phyloP scores from a whole-genome alignment of 2,888 invertebrate genomes.

The Tachina lurida region DNA sequence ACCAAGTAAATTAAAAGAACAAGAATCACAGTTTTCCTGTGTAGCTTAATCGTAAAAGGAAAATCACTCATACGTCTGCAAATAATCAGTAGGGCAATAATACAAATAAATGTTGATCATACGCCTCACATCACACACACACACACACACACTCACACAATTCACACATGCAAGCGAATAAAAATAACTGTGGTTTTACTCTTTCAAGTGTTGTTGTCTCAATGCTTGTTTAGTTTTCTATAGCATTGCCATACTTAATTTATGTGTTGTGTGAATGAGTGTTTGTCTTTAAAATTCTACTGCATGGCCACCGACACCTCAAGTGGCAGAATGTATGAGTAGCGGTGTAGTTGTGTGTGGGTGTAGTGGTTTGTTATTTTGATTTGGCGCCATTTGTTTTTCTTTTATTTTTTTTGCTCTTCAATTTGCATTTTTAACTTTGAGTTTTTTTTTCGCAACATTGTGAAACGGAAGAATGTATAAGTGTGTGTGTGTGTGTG shows the following conservation, averaged over 20 bases:
- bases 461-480: not conserved
- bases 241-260: conserved; percentile 27
- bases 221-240: conserved; percentile 3
- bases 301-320: not conserved
- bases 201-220: not conserved
- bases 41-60: no score
- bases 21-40: no score
- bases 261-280: not conserved
- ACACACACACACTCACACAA: no score
- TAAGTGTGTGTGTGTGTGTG: not conserved
- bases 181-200: not conserved
- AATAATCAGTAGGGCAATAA: no score
- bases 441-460: not conserved
- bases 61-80: not conserved
- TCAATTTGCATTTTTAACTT: conserved; percentile 25
- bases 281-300: not conserved
- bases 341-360: not conserved
- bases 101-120: conserved; percentile 3
- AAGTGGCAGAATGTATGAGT: not conserved
- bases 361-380: conserved; percentile 35
- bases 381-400: conserved; percentile 62
- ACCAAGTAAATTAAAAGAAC: not conserved
- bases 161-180: not conserved
- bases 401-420: not conserved
- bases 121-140: not conserved